Conservation (phyloP, 2,888 invertebrate genomes). For the Allophyes oxyacanthae region DNA sequence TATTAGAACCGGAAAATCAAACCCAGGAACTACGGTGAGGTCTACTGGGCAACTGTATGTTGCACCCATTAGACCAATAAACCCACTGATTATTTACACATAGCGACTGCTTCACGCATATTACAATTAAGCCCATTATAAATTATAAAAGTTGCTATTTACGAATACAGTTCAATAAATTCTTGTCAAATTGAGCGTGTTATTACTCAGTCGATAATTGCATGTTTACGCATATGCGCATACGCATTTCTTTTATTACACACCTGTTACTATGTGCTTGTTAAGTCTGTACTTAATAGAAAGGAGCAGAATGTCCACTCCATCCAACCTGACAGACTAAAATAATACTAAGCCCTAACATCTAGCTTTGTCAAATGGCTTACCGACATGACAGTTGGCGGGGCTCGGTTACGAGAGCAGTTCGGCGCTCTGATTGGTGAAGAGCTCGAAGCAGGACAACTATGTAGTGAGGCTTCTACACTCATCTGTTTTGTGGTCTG, state of each 20-base stretch:
- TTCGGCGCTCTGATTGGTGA: too few species aligned
- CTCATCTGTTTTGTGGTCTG: too few species aligned
- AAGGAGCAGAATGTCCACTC: constrained; percentile 9
- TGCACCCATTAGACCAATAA: too few species aligned
- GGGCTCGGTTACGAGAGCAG: too few species aligned
- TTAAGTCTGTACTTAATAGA: background rate
- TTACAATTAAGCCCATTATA: constrained; percentile 10
- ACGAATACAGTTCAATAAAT: constrained; percentile 47
- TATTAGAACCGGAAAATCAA: too few species aligned
- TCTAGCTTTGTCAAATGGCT: too few species aligned
- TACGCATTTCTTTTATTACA: constrained; percentile 41
- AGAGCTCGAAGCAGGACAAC: too few species aligned
- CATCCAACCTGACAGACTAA: background rate
- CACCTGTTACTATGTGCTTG: constrained; percentile 33
- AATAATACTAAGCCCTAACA: background rate
- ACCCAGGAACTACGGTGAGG: too few species aligned
- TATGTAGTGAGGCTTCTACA: too few species aligned
- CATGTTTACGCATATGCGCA: constrained; percentile 48
- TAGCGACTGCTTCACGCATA: background rate
- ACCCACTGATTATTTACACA: too few species aligned
- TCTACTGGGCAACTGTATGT: too few species aligned
- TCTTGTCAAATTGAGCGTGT: constrained; percentile 60
- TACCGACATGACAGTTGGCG: too few species aligned
- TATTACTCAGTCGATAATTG: constrained; percentile 54
- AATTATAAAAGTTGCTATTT: constrained; percentile 26